Evolutionary conservation across 1,140 invertebrate genomes (phyloP).

Genomic region (Ostrea edulis): DNA sequence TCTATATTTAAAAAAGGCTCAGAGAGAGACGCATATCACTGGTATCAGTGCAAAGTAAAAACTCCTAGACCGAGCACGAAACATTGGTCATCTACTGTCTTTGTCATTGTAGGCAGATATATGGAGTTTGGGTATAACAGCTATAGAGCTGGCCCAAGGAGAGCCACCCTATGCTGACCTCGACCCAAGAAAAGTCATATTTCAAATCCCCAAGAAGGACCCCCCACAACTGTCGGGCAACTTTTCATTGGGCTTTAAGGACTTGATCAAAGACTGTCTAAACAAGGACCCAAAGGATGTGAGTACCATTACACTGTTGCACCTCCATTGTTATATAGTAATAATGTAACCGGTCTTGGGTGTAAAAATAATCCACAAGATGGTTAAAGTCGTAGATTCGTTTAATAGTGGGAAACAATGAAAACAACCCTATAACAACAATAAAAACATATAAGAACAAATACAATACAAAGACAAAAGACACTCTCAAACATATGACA

Average conservation of each 20-base stretch:
- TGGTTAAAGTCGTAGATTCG: too few relatives aligned
- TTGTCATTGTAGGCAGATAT: constrained; percentile 90
- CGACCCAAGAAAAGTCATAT: constrained; percentile 99
- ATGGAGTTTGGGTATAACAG: constrained; percentile 99
- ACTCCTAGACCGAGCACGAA: too few relatives aligned
- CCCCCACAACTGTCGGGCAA: constrained; percentile 97
- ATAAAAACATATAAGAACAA: too few relatives aligned
- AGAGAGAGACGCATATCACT: constrained; percentile 83
- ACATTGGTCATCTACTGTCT: too few relatives aligned
- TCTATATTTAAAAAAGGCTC: constrained; percentile 16
- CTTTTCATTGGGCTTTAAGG: constrained; percentile 98
- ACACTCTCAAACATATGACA: too few relatives aligned
- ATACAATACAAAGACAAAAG: too few relatives aligned
- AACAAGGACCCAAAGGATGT: constrained; percentile 99
- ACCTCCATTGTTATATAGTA: too few relatives aligned
- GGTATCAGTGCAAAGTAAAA: background rate
- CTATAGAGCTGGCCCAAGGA: constrained; percentile 98
- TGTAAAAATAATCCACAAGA: too few relatives aligned
- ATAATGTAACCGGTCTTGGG: too few relatives aligned
- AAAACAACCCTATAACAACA: too few relatives aligned
- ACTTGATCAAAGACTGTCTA: constrained; percentile 98
- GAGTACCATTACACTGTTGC: constrained; percentile 77
- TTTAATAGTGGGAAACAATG: too few relatives aligned
- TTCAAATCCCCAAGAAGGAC: constrained; percentile 99
- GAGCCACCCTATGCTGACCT: constrained; percentile 99